Evolutionary conservation across 35 echinoderm and acorn worm species (phyloP), one percentile per base, ranked within the genome.

Genomic region (Heliocidaris erythrogramma): DNA sequence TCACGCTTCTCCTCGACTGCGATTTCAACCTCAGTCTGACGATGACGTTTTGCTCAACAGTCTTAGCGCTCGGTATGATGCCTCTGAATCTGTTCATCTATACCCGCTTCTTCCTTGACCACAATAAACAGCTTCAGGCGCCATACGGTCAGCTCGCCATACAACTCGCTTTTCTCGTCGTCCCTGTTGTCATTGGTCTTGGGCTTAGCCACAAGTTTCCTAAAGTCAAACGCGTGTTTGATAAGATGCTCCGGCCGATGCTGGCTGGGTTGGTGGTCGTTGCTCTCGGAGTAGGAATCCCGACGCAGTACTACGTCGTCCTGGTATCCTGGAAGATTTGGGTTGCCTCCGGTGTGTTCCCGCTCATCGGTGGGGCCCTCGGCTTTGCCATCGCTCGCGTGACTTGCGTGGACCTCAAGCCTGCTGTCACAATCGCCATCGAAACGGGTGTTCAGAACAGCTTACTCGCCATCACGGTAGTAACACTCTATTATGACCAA

Each of bases 381-480:
- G 96, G 96, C 32, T 90, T 97, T 49, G 35, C 88, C 14, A 89
- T 97, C 60, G 94, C 94, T 2, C 94, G 92, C 21, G 31, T 94
- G 30, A 88, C 93, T 3, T 97, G 96, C 18, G 85, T 97, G 13
- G 78, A 92, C n/a, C 93, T 91, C 13, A 94, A 86, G 53, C 92
- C 94, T 32, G 92, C 96, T n/a, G 59, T 95, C 27, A 96, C 97
- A 30, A 94, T 97, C 32, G 94, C 91, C 31, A 69, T 97, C 1
- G 97, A 97, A 85, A 97, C 97, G 13, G 97, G 95, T 9, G 88
- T 85, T 2, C 97, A 97, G 85, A 97, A 97, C 50, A 96, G 95
- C 30, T 87, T 94, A 17, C 94, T 97, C 29, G 97, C 97, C 8
- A 93, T 93, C 5, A 84, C 93, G 6, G 49, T 97, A 59, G 94